Conservation (phyloP, 2,797 vertebrate genomes). For the Siniperca obscura region DNA sequence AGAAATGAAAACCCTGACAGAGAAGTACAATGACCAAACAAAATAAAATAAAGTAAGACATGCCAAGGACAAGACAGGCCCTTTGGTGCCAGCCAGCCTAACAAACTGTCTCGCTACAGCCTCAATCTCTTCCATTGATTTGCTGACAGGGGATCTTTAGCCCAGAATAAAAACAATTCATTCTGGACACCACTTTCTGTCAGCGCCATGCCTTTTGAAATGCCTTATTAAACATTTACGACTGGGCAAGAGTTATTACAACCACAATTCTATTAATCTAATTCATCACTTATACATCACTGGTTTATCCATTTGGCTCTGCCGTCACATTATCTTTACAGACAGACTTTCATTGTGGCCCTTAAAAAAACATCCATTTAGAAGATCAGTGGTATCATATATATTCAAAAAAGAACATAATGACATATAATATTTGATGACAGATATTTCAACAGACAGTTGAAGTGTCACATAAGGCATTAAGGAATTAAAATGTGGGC, state of each 20-base stretch:
- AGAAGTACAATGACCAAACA: conserved; percentile 46
- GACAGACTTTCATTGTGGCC: conserved; percentile 32
- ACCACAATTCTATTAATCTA: conserved; percentile 49
- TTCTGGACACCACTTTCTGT: conserved; percentile 47
- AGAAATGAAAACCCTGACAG: conserved; percentile 25
- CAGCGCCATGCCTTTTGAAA: conserved; percentile 54
- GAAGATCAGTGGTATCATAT: conserved; percentile 15
- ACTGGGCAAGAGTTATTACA: conserved; percentile 51
- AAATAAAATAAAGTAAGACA: conserved; percentile 60
- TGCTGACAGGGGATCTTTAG: conserved; percentile 66
- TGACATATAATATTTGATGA: conserved; percentile 9
- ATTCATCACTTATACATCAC: conserved; percentile 53
- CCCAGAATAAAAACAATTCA: conserved; percentile 53
- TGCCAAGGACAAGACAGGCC: conserved; percentile 51
- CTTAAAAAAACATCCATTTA: conserved; percentile 40
- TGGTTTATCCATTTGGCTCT: conserved; percentile 41
- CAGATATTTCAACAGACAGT: conserved; percentile 11
- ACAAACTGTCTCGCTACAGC: conserved; percentile 52
- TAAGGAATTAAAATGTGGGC: conserved; percentile 38
- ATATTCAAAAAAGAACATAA: conserved; percentile 1
- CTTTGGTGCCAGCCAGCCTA: conserved; percentile 34
- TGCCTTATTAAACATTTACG: conserved; percentile 69
- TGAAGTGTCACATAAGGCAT: background rate
- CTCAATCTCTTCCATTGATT: conserved; percentile 62
- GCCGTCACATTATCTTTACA: conserved; percentile 37